Percentiles rank a stretch among this genome's conserved stretches.
phyloP scores from a whole-genome alignment of 2,113 vertebrate genomes.

The Paraplagusia blochii region DNA sequence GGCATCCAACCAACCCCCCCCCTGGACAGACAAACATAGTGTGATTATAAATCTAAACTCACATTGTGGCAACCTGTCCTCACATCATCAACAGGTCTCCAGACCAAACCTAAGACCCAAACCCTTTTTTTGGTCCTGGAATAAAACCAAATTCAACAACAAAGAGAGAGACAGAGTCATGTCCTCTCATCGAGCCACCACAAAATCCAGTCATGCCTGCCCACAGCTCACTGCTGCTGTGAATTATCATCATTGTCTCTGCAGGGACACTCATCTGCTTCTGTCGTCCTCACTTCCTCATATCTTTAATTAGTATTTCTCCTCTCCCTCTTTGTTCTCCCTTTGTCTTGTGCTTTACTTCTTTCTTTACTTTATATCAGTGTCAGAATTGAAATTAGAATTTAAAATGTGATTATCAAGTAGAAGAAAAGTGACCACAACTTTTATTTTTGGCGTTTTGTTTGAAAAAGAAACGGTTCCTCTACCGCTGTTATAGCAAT shows the following conservation, averaged over 20 bases:
- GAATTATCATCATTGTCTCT: slow-evolving; percentile 31
- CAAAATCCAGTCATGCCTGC: slow-evolving; percentile 30
- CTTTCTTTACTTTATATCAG: too few relatives aligned
- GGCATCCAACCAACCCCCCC: background rate
- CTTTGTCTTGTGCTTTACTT: background rate
- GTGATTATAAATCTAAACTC: too few relatives aligned
- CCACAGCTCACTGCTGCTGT: slow-evolving; percentile 23
- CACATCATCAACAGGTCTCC: too few relatives aligned
- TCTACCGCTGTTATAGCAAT: too few relatives aligned
- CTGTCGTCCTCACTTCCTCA: background rate
- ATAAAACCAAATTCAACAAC: background rate
- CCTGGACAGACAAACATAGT: background rate
- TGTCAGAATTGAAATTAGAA: background rate
- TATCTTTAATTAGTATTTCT: slow-evolving; percentile 3
- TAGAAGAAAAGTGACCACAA: too few relatives aligned
- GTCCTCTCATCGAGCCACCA: slow-evolving; percentile 17
- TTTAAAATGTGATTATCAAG: too few relatives aligned
- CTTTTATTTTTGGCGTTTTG: too few relatives aligned
- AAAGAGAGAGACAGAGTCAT: slow-evolving; percentile 1
- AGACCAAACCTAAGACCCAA: too few relatives aligned
- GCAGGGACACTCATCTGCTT: slow-evolving; percentile 9
- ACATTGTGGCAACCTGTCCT: too few relatives aligned
- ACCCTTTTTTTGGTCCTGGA: too few relatives aligned
- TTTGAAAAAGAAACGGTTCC: too few relatives aligned
- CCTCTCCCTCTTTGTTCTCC: too few relatives aligned